These are phyloP conservation scores for Iphiclides podalirius DNA, from an alignment of 2,888 invertebrate genomes.

Conservation along the genomic window DNA sequence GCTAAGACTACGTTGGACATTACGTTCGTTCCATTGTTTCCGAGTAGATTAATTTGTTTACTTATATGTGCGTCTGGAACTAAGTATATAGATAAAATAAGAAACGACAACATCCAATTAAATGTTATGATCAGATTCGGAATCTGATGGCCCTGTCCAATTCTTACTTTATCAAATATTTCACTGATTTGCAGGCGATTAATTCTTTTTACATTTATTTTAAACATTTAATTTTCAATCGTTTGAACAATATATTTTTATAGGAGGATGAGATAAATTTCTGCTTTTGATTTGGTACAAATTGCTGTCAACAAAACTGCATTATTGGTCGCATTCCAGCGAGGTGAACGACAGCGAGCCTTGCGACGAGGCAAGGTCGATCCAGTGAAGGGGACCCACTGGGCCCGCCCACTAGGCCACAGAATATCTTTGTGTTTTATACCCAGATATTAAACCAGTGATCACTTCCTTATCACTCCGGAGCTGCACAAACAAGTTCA, in stretches of 20 bases:
- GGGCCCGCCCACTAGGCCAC: conserved; percentile 26
- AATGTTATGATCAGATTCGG: too few species aligned
- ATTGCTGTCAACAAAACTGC: conserved; percentile 56
- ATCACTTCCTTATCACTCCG: conserved; percentile 32
- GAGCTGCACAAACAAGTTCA: conserved; percentile 14
- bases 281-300: neutral
- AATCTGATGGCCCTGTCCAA: too few species aligned
- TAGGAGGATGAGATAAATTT: too few species aligned
- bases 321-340: conserved; percentile 67
- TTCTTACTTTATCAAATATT: conserved; percentile 5
- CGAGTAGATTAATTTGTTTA: too few species aligned
- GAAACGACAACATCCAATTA: too few species aligned
- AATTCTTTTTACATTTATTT: too few species aligned
- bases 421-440: conserved; percentile 26
- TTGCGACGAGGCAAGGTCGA: conserved; percentile 67
- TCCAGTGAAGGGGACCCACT: conserved; percentile 60
- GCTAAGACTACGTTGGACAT: conserved; percentile 2
- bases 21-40: too few species aligned
- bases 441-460: conserved; percentile 28
- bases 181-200: too few species aligned
- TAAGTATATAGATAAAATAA: too few species aligned
- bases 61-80: too few species aligned
- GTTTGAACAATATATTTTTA: too few species aligned
- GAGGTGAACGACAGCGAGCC: conserved; percentile 65
- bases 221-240: too few species aligned